A percentile compares a stretch with the other conserved stretches of the same genome.
These are phyloP conservation scores for Hyalella azteca DNA, from an alignment of 2,888 invertebrate genomes.

Conservation along the genomic window DNA sequence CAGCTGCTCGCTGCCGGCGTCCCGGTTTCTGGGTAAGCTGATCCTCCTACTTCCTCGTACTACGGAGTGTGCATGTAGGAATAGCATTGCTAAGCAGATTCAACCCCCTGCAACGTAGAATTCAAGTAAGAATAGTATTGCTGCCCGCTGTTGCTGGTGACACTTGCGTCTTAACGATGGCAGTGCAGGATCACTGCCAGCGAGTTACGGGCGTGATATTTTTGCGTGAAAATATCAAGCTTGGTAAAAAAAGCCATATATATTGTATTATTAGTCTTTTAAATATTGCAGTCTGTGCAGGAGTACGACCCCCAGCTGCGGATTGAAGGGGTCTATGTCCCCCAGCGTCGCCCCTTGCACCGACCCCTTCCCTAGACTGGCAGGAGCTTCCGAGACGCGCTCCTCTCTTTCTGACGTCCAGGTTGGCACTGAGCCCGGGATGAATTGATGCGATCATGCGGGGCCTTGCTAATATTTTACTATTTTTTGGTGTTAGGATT, in stretches of 20 bases:
- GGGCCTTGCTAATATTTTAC: too few relatives aligned
- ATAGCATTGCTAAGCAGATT: neutral
- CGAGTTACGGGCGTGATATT: too few relatives aligned
- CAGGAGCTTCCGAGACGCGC: neutral
- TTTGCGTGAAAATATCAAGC: neutral
- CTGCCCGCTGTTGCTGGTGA: too few relatives aligned
- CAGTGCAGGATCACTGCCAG: too few relatives aligned
- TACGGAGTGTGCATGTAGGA: too few relatives aligned
- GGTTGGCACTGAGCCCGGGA: neutral
- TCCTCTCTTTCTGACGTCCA: constrained; percentile 4
- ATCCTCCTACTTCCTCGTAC: too few relatives aligned
- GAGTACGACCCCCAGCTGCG: constrained; percentile 2
- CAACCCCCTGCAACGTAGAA: neutral
- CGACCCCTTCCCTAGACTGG: constrained; percentile 4
- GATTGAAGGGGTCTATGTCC: neutral
- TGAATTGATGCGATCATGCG: too few relatives aligned
- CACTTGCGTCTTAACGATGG: too few relatives aligned
- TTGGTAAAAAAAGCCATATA: too few relatives aligned
- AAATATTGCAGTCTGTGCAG: neutral
- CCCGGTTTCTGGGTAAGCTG: constrained; percentile 46
- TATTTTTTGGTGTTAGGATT: too few relatives aligned
- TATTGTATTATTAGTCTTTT: neutral
- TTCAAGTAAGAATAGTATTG: too few relatives aligned
- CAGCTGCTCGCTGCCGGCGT: constrained; percentile 47
- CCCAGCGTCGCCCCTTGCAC: neutral